Conservation (phyloP, 1,140 invertebrate genomes). For the Anadara kagoshimensis region DNA sequence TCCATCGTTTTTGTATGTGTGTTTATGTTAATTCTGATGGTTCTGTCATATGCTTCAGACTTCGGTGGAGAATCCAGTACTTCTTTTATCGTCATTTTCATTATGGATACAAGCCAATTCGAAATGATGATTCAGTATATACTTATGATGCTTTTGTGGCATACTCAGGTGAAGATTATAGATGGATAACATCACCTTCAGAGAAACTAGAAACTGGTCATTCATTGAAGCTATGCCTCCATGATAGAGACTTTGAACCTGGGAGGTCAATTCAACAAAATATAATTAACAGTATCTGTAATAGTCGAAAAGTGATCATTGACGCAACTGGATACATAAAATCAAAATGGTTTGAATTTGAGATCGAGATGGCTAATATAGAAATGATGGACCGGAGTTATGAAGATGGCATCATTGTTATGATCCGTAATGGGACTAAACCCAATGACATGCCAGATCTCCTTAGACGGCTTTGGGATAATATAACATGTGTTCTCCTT, state of each 20-base stretch:
- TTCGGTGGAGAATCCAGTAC: conserved; percentile 4
- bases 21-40: neutral
- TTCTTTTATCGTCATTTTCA: conserved; percentile 6
- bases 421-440: neutral
- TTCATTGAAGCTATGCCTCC: conserved; percentile 1
- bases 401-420: neutral
- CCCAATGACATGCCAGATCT: neutral
- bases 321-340: neutral
- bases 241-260: conserved; percentile 4
- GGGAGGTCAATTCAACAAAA: neutral
- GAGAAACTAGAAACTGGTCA: neutral
- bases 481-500: neutral
- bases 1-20: neutral
- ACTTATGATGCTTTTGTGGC: conserved; percentile 4
- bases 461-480: neutral
- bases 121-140: neutral
- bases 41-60: neutral
- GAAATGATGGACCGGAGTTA: conserved; percentile 5
- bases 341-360: conserved; percentile 2
- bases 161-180: neutral
- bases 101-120: neutral
- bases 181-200: neutral
- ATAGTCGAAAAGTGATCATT: conserved; percentile 8
- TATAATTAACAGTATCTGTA: neutral
- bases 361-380: conserved; percentile 12